Base-by-base conservation (phyloP, 2,888 invertebrate species). In the Argyresthia albistria region DNA sequence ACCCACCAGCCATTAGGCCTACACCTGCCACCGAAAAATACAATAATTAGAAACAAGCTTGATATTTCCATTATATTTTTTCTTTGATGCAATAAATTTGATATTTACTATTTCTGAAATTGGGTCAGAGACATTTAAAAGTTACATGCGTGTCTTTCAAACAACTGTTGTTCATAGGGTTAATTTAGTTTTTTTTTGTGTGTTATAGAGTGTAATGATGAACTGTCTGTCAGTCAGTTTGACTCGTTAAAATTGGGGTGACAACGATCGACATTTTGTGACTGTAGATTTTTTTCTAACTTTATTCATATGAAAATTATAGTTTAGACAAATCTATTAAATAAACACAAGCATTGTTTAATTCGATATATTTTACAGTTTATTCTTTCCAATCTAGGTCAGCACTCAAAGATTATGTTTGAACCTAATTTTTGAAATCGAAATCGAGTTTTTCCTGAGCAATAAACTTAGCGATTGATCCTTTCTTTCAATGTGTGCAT, bases 1-100 rank as follows among this genome's bases (percentile, higher is more conserved):
- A 67, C 67, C 66, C 67, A 59, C 60, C 62, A 60, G 58, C 57
- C 58, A 50, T 56, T 55, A 57, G 43, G 62, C 63, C 53, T 58
- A 57, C 80, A 80, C 80, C 80, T 80, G 80, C 76, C 70, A 67
- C 67, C 70, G 66, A 70, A 75, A 69, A 69, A 69, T 68, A 65
- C 60, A 69, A 70, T 71, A 73, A 75, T 75, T 75, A 75, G 64
- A 69, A 65, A 67, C 69, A 25, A 66, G 69, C 69, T 55, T 62
- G 64, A 68, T 62, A 61, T 65, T 61, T 62, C 56, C 58, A 57
- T 63, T 65, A 66, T 6, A 64, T 66, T 39, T 39, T 39, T 9
- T 25, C 25, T 61, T 58, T 57, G 51, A 51, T 53, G 50, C 54
- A 54, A 62, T 64, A 66, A 66, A 63, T 64, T 62, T 48, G 43